Base-by-base conservation (phyloP, 2,113 vertebrate species). In the Platichthys flesus region DNA sequence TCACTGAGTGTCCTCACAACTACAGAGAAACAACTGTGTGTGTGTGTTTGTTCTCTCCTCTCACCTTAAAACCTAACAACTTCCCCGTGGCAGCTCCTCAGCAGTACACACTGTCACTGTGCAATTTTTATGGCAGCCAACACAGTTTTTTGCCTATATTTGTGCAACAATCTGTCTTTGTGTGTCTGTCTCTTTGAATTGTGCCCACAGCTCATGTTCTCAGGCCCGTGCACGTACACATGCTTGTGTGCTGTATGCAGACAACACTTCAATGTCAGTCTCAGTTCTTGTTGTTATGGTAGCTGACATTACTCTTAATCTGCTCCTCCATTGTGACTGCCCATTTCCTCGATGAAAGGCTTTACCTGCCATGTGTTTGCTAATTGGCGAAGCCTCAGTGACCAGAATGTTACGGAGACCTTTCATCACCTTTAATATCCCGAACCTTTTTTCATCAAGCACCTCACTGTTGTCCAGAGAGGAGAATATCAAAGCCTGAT, bases 371-470 rank as follows among this genome's bases (percentile, higher is more conserved):
- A 68, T 57, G 24, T 63, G 76, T 79, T 75, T 54, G 20, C 21
- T 85, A 81, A 81, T 81, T 85, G 64, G 62, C 63, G 49, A 78
- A 70, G 51, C 66, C 23, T 73, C 55, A 20, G 71, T 55, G 47
- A 67, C 60, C 60, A 62, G 59, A 78, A 74, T 67, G 67, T 64
- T 79, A 28, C 3, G 0, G 31, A n/a, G 35, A 73, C 74, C 45
- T 76, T 61, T 74, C 26, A 31, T 71, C 62, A 68, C 57, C 72
- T 77, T 76, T 75, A 79, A 68, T 77, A 67, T 71, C 40, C 18
- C 78, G 23, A 80, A 85, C 80, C 78, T 87, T 89, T 87, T 82
- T 60, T 54, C 54, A 16, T 64, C 14, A 56, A 63, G 62, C 70
- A 65, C 49, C 16, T 52, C 8, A 31, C 10, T 45, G 42, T 45